Evolutionary conservation across 2,113 vertebrate genomes (phyloP), one percentile per base, ranked within the genome.

Genomic region (Seriola dumerili): DNA sequence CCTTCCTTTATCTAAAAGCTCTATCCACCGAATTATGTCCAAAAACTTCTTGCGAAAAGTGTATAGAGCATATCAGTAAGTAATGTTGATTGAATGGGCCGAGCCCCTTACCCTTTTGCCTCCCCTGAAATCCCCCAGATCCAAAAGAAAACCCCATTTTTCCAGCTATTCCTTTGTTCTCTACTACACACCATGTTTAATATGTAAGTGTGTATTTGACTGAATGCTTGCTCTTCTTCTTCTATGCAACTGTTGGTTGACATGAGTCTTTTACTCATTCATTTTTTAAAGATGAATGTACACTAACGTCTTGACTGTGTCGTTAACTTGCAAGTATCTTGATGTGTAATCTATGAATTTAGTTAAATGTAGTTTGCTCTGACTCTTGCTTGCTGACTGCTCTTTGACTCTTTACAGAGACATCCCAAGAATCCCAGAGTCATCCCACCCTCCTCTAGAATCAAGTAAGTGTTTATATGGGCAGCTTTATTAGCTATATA

Each of bases 401-500:
- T 32, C 29, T 52, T 83, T 3, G 2, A 36, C 40, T 59, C 9
- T 88, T 80, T 32, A 66, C 94, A 99, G 98, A 94, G 98, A 98
- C 91, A 98, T 96, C 93, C 98, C 97, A 86, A 94, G 98, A 95
- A 98, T 99, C 92, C 98, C 98, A 1, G 97, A 98, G 92, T 98
- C 96, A 72, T 97, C 98, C 71, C 98, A 99, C 78, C 98, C 98
- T 92, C 98, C 98, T 8, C 90, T 99, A 93, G 98, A 99, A 88
- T 99, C 98, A 58, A 99, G 98, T 99, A 94, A 91, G 96, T 95
- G 36, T 76, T 21, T 8, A 42, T 23, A 70, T 69, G 5, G 44
- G 38, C 17, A 52, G 7, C 36, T 46, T 34, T 76, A 14, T 76
- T 50, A n/a, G 21, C 29, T 52, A 1, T 46, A 59, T 64, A 59